These are phyloP conservation scores for Dufourea novaeangliae DNA, from an alignment of 1,140 invertebrate genomes.

Conservation along the genomic window DNA sequence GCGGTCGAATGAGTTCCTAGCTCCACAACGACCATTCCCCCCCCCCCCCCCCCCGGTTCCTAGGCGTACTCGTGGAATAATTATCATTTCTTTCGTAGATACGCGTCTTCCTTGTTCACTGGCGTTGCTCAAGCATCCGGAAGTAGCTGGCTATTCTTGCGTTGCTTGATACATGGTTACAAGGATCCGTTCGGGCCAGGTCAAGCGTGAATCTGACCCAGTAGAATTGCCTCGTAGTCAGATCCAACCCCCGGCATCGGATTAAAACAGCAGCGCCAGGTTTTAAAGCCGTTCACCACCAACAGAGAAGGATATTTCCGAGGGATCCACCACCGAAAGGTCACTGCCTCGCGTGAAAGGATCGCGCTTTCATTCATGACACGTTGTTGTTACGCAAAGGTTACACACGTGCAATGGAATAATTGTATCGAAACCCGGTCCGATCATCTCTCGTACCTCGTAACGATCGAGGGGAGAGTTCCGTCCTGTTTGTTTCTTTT, in stretches of 20 bases:
- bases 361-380: constrained; percentile 38
- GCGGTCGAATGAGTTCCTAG: constrained; percentile 3
- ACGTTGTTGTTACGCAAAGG: constrained; percentile 27
- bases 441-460: background rate
- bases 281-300: background rate
- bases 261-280: constrained; percentile 37
- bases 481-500: background rate
- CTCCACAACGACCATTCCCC: constrained; percentile 6
- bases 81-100: constrained; percentile 61
- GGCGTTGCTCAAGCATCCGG: constrained; percentile 67
- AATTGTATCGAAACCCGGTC: background rate
- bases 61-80: constrained; percentile 35
- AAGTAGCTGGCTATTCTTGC: constrained; percentile 56
- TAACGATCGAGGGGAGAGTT: too few relatives aligned
- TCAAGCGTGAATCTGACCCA: constrained; percentile 69
- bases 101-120: constrained; percentile 57
- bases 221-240: constrained; percentile 31
- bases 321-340: constrained; percentile 18
- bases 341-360: constrained; percentile 49
- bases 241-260: constrained; percentile 27
- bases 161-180: constrained; percentile 62
- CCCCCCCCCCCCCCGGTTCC: too few relatives aligned
- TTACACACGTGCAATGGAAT: constrained; percentile 1
- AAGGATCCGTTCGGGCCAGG: constrained; percentile 62
- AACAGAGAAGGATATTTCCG: constrained; percentile 1